Percentiles rank a stretch among this genome's conserved stretches.
These are phyloP conservation scores for Brachionus rubens DNA, from an alignment of 1,140 invertebrate genomes.

Conservation along the genomic window DNA sequence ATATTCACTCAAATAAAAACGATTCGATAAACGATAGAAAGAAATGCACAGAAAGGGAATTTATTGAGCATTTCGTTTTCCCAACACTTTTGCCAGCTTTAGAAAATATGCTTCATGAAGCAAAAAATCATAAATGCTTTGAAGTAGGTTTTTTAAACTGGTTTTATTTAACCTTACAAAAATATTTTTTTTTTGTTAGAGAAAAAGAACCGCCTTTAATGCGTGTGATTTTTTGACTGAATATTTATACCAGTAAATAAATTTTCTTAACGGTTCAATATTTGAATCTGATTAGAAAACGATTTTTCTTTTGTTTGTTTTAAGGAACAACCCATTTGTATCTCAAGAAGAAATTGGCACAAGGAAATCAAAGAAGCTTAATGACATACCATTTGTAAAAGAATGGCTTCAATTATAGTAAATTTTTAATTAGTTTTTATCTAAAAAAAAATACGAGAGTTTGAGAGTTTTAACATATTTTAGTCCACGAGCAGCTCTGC, in stretches of 20 bases:
- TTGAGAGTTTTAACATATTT: too few relatives aligned
- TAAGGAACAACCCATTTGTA: conserved; percentile 15
- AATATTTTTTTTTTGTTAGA: conserved; percentile 49
- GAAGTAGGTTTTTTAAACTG: conserved; percentile 50
- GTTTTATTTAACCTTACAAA: conserved; percentile 46
- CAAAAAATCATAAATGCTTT: conserved; percentile 59
- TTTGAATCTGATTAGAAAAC: conserved; percentile 2
- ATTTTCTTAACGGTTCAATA: not conserved
- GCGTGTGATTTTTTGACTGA: conserved; percentile 57
- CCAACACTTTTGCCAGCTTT: conserved; percentile 57
- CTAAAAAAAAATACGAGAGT: too few relatives aligned
- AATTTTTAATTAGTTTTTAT: conserved; percentile 35
- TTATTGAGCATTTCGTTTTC: conserved; percentile 58
- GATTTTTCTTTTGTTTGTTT: not conserved
- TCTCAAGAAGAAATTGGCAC: conserved; percentile 49
- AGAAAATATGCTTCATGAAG: conserved; percentile 57
- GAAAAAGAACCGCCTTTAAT: conserved; percentile 59
- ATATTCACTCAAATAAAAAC: conserved; percentile 52
- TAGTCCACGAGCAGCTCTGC: conserved; percentile 58
- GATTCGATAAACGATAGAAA: conserved; percentile 49
- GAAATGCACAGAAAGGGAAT: conserved; percentile 56
- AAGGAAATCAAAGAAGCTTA: conserved; percentile 49
- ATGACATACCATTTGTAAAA: conserved; percentile 59
- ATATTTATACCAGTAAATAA: conserved; percentile 58
- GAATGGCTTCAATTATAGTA: conserved; percentile 57